These are phyloP conservation scores for Dicaeum eximium DNA, from an alignment of 2,113 vertebrate species.

Conservation along the genomic window DNA sequence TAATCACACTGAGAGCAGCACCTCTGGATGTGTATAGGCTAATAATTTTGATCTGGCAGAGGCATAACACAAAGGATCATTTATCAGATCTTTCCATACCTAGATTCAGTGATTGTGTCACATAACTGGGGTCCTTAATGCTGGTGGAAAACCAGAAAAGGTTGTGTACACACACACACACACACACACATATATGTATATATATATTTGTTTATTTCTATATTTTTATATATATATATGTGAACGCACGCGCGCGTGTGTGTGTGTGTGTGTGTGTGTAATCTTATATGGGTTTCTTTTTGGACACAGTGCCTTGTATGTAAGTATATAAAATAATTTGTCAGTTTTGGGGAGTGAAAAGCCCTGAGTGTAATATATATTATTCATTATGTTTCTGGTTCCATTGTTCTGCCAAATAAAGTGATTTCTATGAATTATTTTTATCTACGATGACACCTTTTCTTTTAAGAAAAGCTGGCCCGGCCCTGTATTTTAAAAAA, in stretches of 20 bases:
- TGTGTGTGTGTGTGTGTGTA: not conserved
- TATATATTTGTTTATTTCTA: no score
- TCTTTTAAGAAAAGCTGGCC: not conserved
- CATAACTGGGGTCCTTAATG: not conserved
- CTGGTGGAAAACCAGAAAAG: not conserved
- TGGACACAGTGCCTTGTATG: not conserved
- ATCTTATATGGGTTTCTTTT: not conserved
- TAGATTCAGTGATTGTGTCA: not conserved
- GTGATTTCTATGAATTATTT: not conserved
- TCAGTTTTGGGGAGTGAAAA: not conserved
- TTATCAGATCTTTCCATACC: not conserved
- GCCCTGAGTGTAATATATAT: not conserved
- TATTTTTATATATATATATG: not conserved
- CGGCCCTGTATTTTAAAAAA: not conserved
- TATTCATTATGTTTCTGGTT: not conserved
- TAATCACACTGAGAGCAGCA: not conserved
- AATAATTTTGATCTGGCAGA: not conserved
- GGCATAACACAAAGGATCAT: not conserved
- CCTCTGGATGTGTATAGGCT: not conserved
- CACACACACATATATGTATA: accelerated
- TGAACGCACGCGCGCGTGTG: no score
- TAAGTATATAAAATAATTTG: not conserved
- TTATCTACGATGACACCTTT: accelerated
- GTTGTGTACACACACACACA: not conserved
- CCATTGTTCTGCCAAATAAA: not conserved